Base-by-base conservation (phyloP, 2,113 vertebrate species). In the Chitala chitala region DNA sequence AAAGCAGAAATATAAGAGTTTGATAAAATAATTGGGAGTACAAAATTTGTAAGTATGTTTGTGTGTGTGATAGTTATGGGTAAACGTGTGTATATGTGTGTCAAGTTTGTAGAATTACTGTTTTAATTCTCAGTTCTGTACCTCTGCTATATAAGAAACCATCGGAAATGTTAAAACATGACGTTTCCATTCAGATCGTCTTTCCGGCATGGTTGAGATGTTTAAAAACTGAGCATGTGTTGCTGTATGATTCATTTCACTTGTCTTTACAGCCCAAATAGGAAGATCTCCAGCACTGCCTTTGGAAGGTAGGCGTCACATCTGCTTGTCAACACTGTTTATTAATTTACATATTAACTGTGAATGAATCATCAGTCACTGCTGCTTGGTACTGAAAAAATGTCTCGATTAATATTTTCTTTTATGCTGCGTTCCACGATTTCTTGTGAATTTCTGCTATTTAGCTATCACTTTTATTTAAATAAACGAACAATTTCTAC, bases 271-370 rank as follows among this genome's bases (percentile, higher is more conserved):
- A 95, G 94, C 85, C 93, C 94, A 65, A 94, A 93, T 86, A 86
- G 93, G 66, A 95, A 95, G 84, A 95, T 95, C 79, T 92, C 94
- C 63, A 94, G 92, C 82, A 94, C 93, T 0, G 94, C 94, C 44
- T 95, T 95, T 51, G 94, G 94, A 81, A 88, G 93, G 94, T 95
- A 89, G 89, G 91, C 72, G 17, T 44, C 20, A 24, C 9, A 22
- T 33, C 0, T 5, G 12, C 40, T n/a, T 72, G 24, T 31, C 31
- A 22, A 7, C 66, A 46, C n/a, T n/a, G n/a, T n/a, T n/a, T 46
- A 46, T 6, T 46, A 12, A 46, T 46, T 63, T 63, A 63, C 15
- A 38, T n/a, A 17, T 63, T 9, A 63, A 36, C 38, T 8, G n/a
- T 36, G 5, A 10, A 17, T 36, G 15, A n/a, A n/a, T n/a, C n/a